Base-by-base conservation (phyloP, 2,797 vertebrate genomes). In the Sylvilagus floridanus region DNA sequence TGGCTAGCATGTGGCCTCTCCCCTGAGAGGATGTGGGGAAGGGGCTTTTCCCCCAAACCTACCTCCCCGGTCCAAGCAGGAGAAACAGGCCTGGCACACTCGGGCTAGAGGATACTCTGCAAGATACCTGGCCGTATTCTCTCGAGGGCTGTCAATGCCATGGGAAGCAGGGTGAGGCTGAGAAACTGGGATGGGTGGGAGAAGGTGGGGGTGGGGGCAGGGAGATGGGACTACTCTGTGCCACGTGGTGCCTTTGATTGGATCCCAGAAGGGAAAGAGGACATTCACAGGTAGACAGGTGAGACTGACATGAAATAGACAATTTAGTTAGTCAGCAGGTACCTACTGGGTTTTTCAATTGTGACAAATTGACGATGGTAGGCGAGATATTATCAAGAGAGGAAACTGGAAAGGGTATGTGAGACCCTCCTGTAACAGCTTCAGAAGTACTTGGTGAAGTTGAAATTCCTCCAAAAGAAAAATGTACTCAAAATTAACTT, bases 201-300 rank as follows among this genome's bases (percentile, higher is more conserved):
- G 85, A 47, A 37, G 54, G 19, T 1, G 4, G 54, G 54, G 54
- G 8, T 47, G 42, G 8, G 19, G 17, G 19, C 2, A 2, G 14
- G n/a, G 30, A 71, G 28, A 37, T 0, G 7, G 5, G n/a, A 60
- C 0, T 0, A 0, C 42, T 50, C 17, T 2, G 7, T 2, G 2
- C 30, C 21, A 3, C 21, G 7, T 30, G 8, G 65, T n/a, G 10
- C 7, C 63, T 30, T 11, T 0, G 11, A 17, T 4, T 8, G 12
- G 26, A n/a, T 57, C 30, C 50, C 32, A 60, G 57, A 22, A 35
- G 14, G 54, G 69, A 62, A 79, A 30, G 21, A 50, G 68, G 4
- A 10, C 16, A 16, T 28, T 47, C 19, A 0, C 7, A 14, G 9
- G 30, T 14, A 90, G 76, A 32, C 1, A 24, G 68, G 37, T 19